A percentile compares a stretch with the other conserved stretches of the same genome.
Conservation (phyloP, 1,140 invertebrate genomes). For the Nasonia vitripennis region DNA sequence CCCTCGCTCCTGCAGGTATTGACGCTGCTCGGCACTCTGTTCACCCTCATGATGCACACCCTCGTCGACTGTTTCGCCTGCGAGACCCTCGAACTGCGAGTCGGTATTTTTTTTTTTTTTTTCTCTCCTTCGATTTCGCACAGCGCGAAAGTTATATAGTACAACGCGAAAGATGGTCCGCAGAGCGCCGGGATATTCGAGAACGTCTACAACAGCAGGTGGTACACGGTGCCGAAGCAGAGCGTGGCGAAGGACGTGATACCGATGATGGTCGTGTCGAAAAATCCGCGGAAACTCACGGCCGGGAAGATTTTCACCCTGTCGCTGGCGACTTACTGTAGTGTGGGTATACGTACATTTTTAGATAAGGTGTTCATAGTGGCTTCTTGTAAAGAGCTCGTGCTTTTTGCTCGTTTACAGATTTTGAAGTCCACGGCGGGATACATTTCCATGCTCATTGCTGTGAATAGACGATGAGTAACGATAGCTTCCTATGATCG, state of each 20-base stretch:
- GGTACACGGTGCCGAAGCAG: neutral
- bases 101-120: neutral
- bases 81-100: neutral
- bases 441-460: slow-evolving; percentile 31
- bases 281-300: neutral
- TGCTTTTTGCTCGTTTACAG: neutral
- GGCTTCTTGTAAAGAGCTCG: neutral
- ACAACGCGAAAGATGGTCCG: neutral
- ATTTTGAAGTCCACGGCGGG: slow-evolving; percentile 19
- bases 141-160: no score
- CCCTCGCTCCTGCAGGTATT: slow-evolving; percentile 4
- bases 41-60: slow-evolving; percentile 11
- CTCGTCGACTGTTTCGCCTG: slow-evolving; percentile 27
- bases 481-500: neutral
- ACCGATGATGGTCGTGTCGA: slow-evolving; percentile 12
- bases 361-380: neutral
- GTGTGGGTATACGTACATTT: neutral
- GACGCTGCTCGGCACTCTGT: neutral
- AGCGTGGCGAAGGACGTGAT: neutral
- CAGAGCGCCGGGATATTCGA: slow-evolving; percentile 25
- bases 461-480: neutral
- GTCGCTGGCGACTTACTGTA: neutral
- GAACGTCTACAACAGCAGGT: neutral
- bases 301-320: slow-evolving; percentile 9
- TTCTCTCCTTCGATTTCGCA: no score